Base-by-base conservation (phyloP, 2,888 invertebrate species). In the Automeris io region DNA sequence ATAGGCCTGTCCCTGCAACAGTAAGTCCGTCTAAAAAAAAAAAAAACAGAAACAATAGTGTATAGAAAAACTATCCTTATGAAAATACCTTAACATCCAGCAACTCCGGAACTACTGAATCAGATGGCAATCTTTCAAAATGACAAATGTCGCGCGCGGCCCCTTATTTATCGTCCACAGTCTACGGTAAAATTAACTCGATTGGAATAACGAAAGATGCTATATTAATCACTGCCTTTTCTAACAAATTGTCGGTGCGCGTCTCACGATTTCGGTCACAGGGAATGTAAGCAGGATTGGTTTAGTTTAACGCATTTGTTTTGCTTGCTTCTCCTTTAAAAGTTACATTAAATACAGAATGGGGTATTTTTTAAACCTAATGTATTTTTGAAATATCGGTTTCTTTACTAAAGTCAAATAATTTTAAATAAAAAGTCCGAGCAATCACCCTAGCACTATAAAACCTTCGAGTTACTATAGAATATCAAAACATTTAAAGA, bases 111-210 rank as follows among this genome's bases (percentile, higher is more conserved):
- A 67, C 68, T 68, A 70, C 66, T 68, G 72, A 72, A 73, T 73
- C 68, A 70, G 65, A 74, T 71, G 67, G 68, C 67, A 68, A 80
- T 80, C 74, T 71, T 70, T 77, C 70, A 73, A 71, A 71, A 74
- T 70, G 72, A 77, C 72, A 70, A 72, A 79, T 72, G 61, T 63
- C 61, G 47, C 49, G 49, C 46, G 46, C 58, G 45, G 55, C 54
- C 56, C 62, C 56, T 70, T 76, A 75, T 78, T 78, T 72, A 75
- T 71, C 54, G 69, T 57, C 54, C 51, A 46, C 60, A 57, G 62
- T 63, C 63, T 54, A 54, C 54, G 37, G 59, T 74, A 71, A 78
- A 80, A 77, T 81, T 73, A 80, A 72, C 71, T 77, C 63, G 60
- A 74, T 77, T 63, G 68, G 64, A 67, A 74, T 77, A 76, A 78